Conservation (phyloP, 2,888 invertebrate genomes). For the Syrista parreyssii region DNA sequence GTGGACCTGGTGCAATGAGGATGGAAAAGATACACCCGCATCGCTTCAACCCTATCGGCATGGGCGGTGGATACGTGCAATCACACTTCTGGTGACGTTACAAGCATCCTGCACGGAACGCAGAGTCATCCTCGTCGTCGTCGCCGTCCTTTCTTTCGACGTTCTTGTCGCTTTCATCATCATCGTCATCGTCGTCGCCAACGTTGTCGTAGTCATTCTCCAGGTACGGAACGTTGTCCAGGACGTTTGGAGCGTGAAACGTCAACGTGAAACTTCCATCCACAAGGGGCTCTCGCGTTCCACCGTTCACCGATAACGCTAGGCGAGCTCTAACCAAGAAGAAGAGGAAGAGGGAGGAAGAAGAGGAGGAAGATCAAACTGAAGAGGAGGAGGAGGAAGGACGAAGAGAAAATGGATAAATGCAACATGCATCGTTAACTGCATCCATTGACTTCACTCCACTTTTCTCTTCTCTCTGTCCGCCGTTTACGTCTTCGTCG, state of each 20-base stretch:
- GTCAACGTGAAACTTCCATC: neutral
- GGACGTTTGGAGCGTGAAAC: neutral
- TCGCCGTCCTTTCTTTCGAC: neutral
- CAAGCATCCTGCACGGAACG: neutral
- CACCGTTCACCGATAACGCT: neutral
- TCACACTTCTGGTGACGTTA: slow-evolving; percentile 63
- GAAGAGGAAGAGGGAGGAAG: neutral
- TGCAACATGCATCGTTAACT: neutral
- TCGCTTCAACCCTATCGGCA: slow-evolving; percentile 63
- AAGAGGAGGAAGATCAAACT: neutral
- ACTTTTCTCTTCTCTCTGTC: neutral
- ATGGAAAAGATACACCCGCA: slow-evolving; percentile 65
- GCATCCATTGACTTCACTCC: neutral
- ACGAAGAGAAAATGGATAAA: neutral
- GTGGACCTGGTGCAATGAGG: slow-evolving; percentile 61
- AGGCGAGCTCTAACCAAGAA: neutral
- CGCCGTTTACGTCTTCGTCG: neutral
- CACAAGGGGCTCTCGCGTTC: neutral
- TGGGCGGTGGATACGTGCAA: slow-evolving; percentile 62
- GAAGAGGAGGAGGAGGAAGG: neutral
- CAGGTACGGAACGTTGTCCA: neutral
- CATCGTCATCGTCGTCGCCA: neutral
- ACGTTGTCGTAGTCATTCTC: neutral
- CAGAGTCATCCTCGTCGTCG: neutral
- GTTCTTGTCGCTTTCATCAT: neutral